Evolutionary conservation across 2,888 invertebrate species (phyloP).

Genomic region (Halictus ligatus): DNA sequence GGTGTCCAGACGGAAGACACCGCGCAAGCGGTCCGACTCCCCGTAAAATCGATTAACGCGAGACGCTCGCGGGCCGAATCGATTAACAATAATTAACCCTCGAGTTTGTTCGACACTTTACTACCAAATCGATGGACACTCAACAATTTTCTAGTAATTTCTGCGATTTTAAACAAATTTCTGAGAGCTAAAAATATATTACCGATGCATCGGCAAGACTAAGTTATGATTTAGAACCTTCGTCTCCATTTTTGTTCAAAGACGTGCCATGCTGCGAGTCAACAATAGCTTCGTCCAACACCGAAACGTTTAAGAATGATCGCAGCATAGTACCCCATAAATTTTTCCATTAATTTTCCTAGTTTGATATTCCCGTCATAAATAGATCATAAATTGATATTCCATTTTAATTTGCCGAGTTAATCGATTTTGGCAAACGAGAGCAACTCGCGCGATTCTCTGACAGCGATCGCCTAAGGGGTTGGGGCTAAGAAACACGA

Average conservation of each 20-base stretch:
- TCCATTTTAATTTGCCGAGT: background rate
- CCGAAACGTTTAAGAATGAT: background rate
- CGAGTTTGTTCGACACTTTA: background rate
- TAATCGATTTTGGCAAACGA: background rate
- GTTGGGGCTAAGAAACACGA: constrained; percentile 7
- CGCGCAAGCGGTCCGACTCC: background rate
- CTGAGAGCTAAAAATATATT: too few relatives aligned
- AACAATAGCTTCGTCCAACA: too few relatives aligned
- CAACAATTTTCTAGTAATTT: background rate
- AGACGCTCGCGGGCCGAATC: background rate
- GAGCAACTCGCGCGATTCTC: background rate
- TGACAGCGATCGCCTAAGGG: background rate
- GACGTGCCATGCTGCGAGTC: too few relatives aligned
- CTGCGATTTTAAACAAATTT: too few relatives aligned
- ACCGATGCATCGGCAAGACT: too few relatives aligned
- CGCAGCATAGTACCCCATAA: background rate
- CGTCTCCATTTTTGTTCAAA: too few relatives aligned
- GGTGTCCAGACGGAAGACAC: background rate
- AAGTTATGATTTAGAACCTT: too few relatives aligned
- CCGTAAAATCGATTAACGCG: background rate
- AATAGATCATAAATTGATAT: too few relatives aligned
- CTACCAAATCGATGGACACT: background rate
- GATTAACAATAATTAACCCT: background rate
- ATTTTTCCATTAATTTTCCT: too few relatives aligned
- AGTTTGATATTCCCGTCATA: too few relatives aligned